These are phyloP conservation scores for Platycheirus albimanus DNA, from an alignment of 2,888 invertebrate genomes.

Conservation along the genomic window DNA sequence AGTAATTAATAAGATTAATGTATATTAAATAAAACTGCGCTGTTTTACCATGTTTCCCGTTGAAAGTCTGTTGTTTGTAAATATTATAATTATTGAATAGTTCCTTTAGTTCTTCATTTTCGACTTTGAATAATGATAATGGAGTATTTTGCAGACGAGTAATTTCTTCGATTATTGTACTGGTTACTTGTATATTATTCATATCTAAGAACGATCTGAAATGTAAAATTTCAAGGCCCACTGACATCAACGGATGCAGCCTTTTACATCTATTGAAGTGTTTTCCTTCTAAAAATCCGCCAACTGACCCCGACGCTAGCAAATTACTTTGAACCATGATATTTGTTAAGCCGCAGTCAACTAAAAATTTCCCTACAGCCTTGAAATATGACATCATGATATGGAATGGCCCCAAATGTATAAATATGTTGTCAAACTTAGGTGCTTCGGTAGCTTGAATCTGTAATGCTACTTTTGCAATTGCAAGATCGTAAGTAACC, in stretches of 20 bases:
- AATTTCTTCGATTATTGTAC: background rate
- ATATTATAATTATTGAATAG: background rate
- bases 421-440: background rate
- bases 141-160: background rate
- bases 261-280: constrained; percentile 10
- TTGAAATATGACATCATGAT: constrained; percentile 6
- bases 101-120: background rate
- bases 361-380: background rate
- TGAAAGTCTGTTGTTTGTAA: background rate
- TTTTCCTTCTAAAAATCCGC: constrained; percentile 17
- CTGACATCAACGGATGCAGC: constrained; percentile 2
- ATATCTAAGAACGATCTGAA: constrained; percentile 5
- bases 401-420: background rate
- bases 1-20: background rate
- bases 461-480: too few relatives aligned
- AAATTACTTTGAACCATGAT: background rate
- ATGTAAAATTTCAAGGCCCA: constrained; percentile 30
- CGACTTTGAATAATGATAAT: background rate
- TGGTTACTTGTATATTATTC: background rate
- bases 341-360: background rate
- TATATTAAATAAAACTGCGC: background rate
- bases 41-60: background rate
- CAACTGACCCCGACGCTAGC: background rate
- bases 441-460: too few relatives aligned
- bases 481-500: background rate